phyloP scores from a whole-genome alignment of 2,113 vertebrate genomes.

The Cheilinus undulatus region DNA sequence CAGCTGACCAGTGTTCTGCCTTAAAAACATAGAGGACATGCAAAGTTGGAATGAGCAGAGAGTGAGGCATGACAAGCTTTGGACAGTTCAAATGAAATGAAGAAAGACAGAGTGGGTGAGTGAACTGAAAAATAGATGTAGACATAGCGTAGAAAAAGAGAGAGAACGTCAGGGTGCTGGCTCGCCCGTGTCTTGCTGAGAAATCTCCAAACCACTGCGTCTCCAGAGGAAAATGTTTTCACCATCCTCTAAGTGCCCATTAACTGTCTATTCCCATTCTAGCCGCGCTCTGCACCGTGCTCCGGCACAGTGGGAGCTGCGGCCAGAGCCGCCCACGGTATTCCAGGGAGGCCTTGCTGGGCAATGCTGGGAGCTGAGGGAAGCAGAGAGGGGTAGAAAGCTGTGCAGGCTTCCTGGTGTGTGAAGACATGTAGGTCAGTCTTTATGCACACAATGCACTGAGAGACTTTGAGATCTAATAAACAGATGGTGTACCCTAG shows the following conservation, averaged over 20 bases:
- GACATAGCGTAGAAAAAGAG: constrained; percentile 32
- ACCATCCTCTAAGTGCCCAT: constrained; percentile 81
- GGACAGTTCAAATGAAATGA: constrained; percentile 28
- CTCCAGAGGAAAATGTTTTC: constrained; percentile 81
- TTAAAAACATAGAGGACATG: constrained; percentile 16
- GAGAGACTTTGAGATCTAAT: constrained; percentile 53
- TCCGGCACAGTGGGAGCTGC: constrained; percentile 67
- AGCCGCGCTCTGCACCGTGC: constrained; percentile 56
- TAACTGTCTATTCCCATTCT: constrained; percentile 81
- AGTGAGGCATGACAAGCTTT: constrained; percentile 13
- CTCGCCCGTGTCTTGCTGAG: constrained; percentile 51
- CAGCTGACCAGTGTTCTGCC: background rate
- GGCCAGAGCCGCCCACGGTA: constrained; percentile 66
- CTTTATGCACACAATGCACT: constrained; percentile 43
- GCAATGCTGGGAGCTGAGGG: constrained; percentile 31
- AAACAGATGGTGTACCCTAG: constrained; percentile 47
- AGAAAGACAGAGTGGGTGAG: constrained; percentile 30
- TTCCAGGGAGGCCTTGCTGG: constrained; percentile 61
- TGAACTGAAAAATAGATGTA: constrained; percentile 50
- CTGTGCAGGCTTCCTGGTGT: constrained; percentile 47
- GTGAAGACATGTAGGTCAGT: constrained; percentile 70
- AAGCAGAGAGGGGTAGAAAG: constrained; percentile 29
- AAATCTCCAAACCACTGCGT: constrained; percentile 70
- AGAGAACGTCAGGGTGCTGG: constrained; percentile 49
- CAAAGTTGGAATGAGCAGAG: constrained; percentile 15